Evolutionary conservation across 2,113 vertebrate genomes (phyloP).

Genomic region (Epinephelus moara): DNA sequence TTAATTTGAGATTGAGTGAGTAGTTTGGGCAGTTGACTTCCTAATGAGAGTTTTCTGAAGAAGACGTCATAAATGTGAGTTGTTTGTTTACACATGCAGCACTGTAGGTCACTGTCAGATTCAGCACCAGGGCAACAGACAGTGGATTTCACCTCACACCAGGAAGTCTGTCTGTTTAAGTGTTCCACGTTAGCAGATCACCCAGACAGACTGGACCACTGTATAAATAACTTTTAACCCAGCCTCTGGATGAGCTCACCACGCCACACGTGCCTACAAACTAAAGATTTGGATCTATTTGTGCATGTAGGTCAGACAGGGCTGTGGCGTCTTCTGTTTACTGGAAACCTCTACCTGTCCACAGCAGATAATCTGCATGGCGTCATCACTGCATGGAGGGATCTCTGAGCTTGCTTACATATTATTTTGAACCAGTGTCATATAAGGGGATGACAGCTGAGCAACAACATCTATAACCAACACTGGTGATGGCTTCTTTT

Average conservation of each 20-base stretch:
- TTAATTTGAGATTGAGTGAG: background rate
- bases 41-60: background rate
- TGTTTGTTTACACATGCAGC: background rate
- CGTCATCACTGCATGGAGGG: constrained; percentile 36
- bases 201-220: constrained; percentile 68
- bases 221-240: constrained; percentile 77
- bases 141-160: constrained; percentile 66
- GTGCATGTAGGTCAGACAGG: constrained; percentile 82
- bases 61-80: background rate
- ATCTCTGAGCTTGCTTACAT: constrained; percentile 16
- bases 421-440: too few species aligned
- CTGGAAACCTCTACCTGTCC: constrained; percentile 73
- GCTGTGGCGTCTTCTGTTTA: constrained; percentile 68
- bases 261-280: constrained; percentile 70
- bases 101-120: background rate
- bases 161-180: constrained; percentile 56
- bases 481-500: background rate
- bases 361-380: constrained; percentile 65
- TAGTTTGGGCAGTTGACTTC: background rate
- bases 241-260: constrained; percentile 47
- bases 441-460: background rate
- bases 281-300: constrained; percentile 71
- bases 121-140: constrained; percentile 54
- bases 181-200: constrained; percentile 38
- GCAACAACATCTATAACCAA: background rate